Conservation (phyloP, 1,140 invertebrate genomes). For the Tenebrio molitor region DNA sequence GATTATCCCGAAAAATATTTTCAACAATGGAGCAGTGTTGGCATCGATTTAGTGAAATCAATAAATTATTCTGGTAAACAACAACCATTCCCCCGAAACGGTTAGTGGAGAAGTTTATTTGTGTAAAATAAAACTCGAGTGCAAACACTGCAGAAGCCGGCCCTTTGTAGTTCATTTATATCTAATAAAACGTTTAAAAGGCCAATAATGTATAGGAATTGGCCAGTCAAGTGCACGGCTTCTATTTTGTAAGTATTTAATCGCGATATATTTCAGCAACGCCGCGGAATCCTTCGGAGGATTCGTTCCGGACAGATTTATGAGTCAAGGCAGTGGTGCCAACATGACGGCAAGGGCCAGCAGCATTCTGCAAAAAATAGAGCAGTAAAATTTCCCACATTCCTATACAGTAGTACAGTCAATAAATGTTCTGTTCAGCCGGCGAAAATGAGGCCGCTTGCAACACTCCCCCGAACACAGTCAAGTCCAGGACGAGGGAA, state of each 20-base stretch:
- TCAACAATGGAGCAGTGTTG: no score
- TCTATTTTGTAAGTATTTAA: conserved; percentile 47
- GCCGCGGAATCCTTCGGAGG: conserved; percentile 42
- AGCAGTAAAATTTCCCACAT: conserved; percentile 52
- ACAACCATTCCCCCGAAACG: no score
- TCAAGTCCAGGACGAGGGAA: not conserved
- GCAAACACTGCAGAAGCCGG: not conserved
- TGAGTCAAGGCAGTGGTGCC: conserved; percentile 48
- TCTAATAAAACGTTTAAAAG: conserved; percentile 12
- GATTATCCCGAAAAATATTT: no score
- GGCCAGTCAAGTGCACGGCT: conserved; percentile 6
- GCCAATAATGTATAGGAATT: not conserved
- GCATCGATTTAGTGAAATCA: no score
- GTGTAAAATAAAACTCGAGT: no score
- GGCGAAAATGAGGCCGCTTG: not conserved
- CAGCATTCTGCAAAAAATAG: conserved; percentile 51
- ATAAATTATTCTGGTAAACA: no score
- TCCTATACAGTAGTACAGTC: conserved; percentile 42
- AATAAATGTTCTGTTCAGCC: conserved; percentile 30
- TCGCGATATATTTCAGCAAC: conserved; percentile 46
- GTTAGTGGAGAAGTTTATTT: no score
- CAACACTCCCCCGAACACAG: no score
- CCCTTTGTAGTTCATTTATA: not conserved
- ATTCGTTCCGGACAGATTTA: conserved; percentile 52
- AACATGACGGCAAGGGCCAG: conserved; percentile 49